A percentile compares a stretch with the other conserved stretches of the same genome.
These are phyloP conservation scores for Leptopterna dolabrata DNA, from an alignment of 2,888 invertebrate genomes.

Conservation along the genomic window DNA sequence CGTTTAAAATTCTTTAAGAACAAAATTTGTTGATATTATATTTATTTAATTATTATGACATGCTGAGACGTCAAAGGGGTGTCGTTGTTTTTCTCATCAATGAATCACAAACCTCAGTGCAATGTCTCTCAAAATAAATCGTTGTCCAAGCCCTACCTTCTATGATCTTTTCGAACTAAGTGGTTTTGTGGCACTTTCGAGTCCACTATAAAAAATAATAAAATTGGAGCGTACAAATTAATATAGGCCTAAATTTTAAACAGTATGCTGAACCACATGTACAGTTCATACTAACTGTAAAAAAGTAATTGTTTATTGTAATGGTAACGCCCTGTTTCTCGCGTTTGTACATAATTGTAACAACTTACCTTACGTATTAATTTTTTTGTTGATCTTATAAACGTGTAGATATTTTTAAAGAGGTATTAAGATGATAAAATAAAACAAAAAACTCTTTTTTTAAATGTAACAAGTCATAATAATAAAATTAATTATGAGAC, in stretches of 20 bases:
- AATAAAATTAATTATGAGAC: constrained; percentile 59
- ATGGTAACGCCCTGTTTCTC: constrained; percentile 5
- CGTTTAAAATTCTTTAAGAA: not conserved
- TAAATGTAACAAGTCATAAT: constrained; percentile 57
- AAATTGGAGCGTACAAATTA: constrained; percentile 66
- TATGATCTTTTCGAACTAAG: not conserved
- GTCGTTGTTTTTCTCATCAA: not conserved
- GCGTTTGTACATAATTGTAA: constrained; percentile 53
- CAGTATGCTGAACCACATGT: constrained; percentile 19
- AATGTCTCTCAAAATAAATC: not conserved
- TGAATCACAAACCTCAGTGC: not conserved
- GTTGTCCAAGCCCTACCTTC: not conserved
- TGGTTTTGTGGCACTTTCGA: constrained; percentile 11
- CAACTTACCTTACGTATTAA: constrained; percentile 50
- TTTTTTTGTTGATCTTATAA: constrained; percentile 54
- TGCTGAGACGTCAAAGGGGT: not conserved
- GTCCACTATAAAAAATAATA: constrained; percentile 33
- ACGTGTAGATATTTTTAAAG: constrained; percentile 34
- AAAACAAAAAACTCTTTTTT: constrained; percentile 2
- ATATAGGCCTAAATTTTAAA: constrained; percentile 66
- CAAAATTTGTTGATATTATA: not conserved
- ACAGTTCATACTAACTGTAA: constrained; percentile 48
- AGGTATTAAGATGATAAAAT: not conserved
- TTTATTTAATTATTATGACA: not conserved
- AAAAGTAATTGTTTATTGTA: not conserved